These are phyloP conservation scores for Diadophis punctatus DNA, from an alignment of 2,113 vertebrate species.

Conservation along the genomic window DNA sequence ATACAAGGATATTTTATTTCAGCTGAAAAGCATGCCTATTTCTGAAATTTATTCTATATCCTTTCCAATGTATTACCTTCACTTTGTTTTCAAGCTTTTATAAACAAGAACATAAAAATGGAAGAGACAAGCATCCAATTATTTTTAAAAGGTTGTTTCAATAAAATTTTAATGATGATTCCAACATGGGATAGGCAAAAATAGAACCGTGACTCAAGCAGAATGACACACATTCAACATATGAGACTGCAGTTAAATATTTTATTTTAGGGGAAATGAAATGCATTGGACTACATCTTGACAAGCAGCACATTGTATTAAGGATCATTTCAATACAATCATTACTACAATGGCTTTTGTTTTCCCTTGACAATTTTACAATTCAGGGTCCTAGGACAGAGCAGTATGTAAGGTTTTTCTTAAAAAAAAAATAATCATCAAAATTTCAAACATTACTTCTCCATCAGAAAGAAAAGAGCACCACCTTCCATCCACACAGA, in stretches of 20 bases:
- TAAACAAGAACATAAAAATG: background rate
- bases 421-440: background rate
- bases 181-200: background rate
- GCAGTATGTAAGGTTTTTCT: background rate
- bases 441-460: constrained; percentile 15
- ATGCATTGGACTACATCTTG: background rate
- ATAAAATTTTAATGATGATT: background rate
- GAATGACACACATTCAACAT: background rate
- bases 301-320: background rate
- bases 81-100: background rate
- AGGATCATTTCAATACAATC: background rate
- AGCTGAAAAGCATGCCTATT: background rate
- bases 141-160: background rate
- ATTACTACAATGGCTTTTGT: background rate
- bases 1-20: background rate
- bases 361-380: constrained; percentile 4
- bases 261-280: background rate
- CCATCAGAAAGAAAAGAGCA: background rate
- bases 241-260: background rate
- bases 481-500: background rate
- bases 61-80: background rate
- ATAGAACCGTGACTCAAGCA: background rate
- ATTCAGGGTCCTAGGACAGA: background rate
- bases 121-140: background rate
- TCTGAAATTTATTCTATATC: background rate